Percentiles rank a stretch among this genome's conserved stretches.
These are phyloP conservation scores for Aphelinus atriplicis DNA, from an alignment of 1,140 invertebrate genomes.

Conservation along the genomic window DNA sequence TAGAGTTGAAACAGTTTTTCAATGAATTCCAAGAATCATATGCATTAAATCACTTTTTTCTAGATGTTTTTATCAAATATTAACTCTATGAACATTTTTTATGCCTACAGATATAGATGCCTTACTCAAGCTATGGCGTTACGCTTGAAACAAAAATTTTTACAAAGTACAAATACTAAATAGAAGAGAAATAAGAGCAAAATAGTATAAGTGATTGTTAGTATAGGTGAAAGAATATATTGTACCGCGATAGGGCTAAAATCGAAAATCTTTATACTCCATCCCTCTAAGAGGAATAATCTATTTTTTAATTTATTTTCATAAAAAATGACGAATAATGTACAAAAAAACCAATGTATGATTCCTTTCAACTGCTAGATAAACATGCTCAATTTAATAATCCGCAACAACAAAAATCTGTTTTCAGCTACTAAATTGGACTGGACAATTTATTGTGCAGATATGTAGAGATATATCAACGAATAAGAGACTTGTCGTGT, in stretches of 20 bases:
- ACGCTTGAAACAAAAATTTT: slow-evolving; percentile 40
- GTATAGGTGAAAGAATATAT: slow-evolving; percentile 24
- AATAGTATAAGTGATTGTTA: slow-evolving; percentile 25
- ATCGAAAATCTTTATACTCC: slow-evolving; percentile 26
- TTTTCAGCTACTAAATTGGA: slow-evolving; percentile 37
- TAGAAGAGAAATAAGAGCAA: slow-evolving; percentile 35
- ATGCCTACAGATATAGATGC: slow-evolving; percentile 42
- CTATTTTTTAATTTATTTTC: slow-evolving; percentile 26
- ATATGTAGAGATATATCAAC: not conserved
- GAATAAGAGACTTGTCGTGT: slow-evolving; percentile 25
- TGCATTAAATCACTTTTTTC: slow-evolving; percentile 29
- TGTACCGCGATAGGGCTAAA: slow-evolving; percentile 33
- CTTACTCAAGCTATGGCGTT: slow-evolving; percentile 38
- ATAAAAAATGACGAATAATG: slow-evolving; percentile 10
- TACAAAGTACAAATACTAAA: slow-evolving; percentile 32
- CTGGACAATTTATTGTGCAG: not conserved
- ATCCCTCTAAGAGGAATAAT: not conserved
- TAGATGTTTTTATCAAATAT: slow-evolving; percentile 15
- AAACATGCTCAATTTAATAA: slow-evolving; percentile 9
- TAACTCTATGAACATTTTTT: slow-evolving; percentile 38
- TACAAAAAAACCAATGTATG: not conserved
- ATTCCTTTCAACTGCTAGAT: too few relatives aligned
- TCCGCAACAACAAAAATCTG: slow-evolving; percentile 13
- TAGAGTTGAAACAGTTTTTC: slow-evolving; percentile 14
- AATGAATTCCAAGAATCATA: slow-evolving; percentile 22